phyloP scores from a whole-genome alignment of 2,113 vertebrate genomes.

The Carassius carassius region DNA sequence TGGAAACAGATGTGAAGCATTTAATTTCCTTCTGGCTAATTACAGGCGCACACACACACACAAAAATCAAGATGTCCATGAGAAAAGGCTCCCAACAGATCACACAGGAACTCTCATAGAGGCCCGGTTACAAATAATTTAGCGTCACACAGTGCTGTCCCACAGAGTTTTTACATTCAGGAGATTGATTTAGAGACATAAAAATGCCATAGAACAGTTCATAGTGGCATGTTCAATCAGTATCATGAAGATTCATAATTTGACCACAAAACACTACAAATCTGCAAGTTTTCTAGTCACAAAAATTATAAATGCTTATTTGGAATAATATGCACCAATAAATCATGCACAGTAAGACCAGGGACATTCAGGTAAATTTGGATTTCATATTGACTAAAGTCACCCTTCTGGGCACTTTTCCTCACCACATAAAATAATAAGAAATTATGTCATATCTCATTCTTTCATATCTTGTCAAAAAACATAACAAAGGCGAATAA shows the following conservation, averaged over 20 bases:
- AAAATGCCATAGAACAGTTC: background rate
- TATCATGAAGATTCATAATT: background rate
- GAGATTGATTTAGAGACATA: background rate
- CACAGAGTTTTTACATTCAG: conserved; percentile 1
- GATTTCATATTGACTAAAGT: background rate
- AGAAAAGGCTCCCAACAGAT: conserved; percentile 57
- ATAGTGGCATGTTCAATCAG: background rate
- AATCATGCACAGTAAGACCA: background rate
- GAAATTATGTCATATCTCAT: conserved; percentile 54
- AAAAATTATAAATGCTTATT: background rate
- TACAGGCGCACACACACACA: conserved; percentile 60
- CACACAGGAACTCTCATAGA: background rate
- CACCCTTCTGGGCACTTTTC: background rate
- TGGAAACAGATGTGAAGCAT: conserved; percentile 74
- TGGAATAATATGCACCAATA: background rate
- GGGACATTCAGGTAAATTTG: background rate
- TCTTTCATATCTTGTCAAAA: conserved; percentile 42
- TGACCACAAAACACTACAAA: conserved; percentile 13
- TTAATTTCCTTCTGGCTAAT: conserved; percentile 73
- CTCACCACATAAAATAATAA: background rate
- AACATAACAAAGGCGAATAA: conserved; percentile 36
- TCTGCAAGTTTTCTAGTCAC: background rate
- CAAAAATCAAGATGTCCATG: conserved; percentile 46
- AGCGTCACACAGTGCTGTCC: background rate
- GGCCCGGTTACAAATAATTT: background rate